Percentiles rank a stretch among this genome's conserved stretches.
phyloP scores from a whole-genome alignment of 2,113 vertebrate species.

The Percina caprodes region DNA sequence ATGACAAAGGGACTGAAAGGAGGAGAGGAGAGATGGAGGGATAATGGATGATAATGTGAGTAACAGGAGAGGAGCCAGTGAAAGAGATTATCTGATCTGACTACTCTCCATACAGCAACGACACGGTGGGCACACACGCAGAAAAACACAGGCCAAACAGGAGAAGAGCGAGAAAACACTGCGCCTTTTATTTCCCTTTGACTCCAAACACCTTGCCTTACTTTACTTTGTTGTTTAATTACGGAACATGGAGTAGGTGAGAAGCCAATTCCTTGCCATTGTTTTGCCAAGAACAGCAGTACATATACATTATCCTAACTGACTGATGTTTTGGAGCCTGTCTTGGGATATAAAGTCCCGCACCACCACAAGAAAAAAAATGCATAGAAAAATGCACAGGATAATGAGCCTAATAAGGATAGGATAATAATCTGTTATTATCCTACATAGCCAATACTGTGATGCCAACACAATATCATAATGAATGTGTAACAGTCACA shows the following conservation, averaged over 20 bases:
- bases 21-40: slow-evolving; percentile 66
- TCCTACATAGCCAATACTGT: background rate
- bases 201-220: background rate
- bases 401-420: too few relatives aligned
- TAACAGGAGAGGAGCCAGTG: slow-evolving; percentile 75
- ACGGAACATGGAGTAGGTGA: background rate
- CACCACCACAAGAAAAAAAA: too few relatives aligned
- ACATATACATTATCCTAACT: slow-evolving; percentile 1
- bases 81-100: slow-evolving; percentile 75
- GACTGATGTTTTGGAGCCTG: background rate
- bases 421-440: background rate
- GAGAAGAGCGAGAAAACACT: slow-evolving; percentile 15
- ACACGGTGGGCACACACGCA: slow-evolving; percentile 32
- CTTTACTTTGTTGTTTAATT: slow-evolving; percentile 21
- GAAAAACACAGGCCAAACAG: slow-evolving; percentile 15
- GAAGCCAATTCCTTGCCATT: slow-evolving; percentile 23
- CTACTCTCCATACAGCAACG: slow-evolving; percentile 44
- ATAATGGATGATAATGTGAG: slow-evolving; percentile 78
- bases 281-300: slow-evolving; percentile 6
- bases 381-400: too few relatives aligned
- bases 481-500: background rate
- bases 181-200: background rate
- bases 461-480: background rate
- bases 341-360: background rate
- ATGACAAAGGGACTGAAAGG: slow-evolving; percentile 69